A percentile compares a stretch with the other conserved stretches of the same genome.
These are phyloP conservation scores for Echeneis naucrates DNA, from an alignment of 2,797 vertebrate species.

Conservation along the genomic window DNA sequence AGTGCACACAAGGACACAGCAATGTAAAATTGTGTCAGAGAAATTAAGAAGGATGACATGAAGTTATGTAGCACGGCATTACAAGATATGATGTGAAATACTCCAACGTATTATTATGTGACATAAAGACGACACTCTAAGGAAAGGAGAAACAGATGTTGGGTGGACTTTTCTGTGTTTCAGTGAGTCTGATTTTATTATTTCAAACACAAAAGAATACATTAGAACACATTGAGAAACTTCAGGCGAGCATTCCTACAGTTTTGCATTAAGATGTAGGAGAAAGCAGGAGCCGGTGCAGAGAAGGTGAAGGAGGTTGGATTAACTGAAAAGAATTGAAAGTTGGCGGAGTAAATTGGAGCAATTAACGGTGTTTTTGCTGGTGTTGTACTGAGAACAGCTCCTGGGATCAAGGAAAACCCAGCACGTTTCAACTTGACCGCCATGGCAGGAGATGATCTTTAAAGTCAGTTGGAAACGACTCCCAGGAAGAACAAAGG, in stretches of 20 bases:
- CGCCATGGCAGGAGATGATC: not conserved
- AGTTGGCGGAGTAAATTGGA: too few species aligned
- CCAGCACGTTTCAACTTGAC: not conserved
- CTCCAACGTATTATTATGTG: too few species aligned
- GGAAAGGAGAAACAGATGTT: not conserved
- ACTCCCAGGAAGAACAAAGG: not conserved
- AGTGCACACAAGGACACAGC: not conserved
- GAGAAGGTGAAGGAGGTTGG: not conserved
- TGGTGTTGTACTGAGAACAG: not conserved
- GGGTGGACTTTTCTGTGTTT: not conserved
- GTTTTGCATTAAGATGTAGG: not conserved
- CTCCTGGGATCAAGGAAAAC: not conserved
- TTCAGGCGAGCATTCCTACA: not conserved
- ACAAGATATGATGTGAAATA: not conserved
- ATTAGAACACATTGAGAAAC: not conserved
- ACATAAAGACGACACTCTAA: not conserved
- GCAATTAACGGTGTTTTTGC: too few species aligned
- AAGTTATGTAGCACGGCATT: not conserved
- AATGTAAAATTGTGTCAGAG: not conserved
- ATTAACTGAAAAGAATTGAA: not conserved
- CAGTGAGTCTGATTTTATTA: constrained; percentile 4
- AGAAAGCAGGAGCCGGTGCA: not conserved
- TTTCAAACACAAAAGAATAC: not conserved
- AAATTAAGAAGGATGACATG: not conserved
- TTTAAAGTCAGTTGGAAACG: not conserved